phyloP scores from a whole-genome alignment of 2,888 invertebrate genomes.

The Ctenicera cuprea region DNA sequence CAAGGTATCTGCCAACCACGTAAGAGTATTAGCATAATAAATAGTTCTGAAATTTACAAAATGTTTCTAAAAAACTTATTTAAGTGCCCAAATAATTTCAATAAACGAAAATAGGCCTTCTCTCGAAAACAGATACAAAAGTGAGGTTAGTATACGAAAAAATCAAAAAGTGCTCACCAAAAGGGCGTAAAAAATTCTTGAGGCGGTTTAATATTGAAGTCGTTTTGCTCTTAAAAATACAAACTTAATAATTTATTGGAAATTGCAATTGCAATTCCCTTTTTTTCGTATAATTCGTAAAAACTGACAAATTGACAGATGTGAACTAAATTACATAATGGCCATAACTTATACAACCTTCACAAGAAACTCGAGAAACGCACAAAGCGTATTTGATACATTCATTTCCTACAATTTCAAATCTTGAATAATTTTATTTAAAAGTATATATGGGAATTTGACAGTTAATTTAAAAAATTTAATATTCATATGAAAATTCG shows the following conservation, averaged over 20 bases:
- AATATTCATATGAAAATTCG: no score
- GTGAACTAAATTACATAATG: background rate
- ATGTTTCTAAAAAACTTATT: background rate
- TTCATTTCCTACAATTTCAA: no score
- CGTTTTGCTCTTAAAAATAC: background rate
- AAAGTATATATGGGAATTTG: no score
- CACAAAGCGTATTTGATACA: no score
- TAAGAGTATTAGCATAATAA: background rate
- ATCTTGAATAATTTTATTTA: no score
- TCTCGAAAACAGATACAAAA: conserved; percentile 3
- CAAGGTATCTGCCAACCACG: background rate
- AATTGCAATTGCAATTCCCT: background rate
- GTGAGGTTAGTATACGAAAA: conserved; percentile 6
- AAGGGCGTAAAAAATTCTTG: background rate
- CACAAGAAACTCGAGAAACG: no score
- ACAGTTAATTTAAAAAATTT: no score
- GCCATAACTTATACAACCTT: background rate
- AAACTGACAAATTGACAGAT: background rate
- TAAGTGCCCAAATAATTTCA: no score
- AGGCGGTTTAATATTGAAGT: background rate
- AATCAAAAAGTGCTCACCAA: conserved; percentile 1
- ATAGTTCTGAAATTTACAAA: background rate
- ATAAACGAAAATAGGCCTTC: background rate
- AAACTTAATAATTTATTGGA: background rate
- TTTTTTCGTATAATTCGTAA: background rate